Percentiles rank a stretch among this genome's conserved stretches.
These are phyloP conservation scores for Zosterops borbonicus DNA, from an alignment of 2,113 vertebrate genomes.

Conservation along the genomic window DNA sequence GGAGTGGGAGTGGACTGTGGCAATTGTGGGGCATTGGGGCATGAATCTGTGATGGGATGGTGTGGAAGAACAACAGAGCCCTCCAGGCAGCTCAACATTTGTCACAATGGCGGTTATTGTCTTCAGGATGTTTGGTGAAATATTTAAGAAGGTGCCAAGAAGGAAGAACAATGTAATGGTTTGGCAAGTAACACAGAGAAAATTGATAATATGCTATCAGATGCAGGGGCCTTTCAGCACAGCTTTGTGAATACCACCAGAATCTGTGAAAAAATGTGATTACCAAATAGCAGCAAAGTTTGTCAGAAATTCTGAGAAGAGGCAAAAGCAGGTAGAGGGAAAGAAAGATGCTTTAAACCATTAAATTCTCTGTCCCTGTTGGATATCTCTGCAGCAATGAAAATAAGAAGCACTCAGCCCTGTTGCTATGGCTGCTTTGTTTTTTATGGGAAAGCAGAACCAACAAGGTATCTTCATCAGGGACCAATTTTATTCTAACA, in stretches of 20 bases:
- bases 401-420: background rate
- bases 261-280: background rate
- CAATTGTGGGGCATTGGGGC: background rate
- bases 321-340: background rate
- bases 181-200: background rate
- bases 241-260: background rate
- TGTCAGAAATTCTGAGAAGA: background rate
- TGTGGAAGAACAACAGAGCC: background rate
- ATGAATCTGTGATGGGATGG: background rate
- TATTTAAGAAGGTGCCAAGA: background rate
- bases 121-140: background rate
- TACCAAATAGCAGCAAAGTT: background rate
- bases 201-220: background rate
- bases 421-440: background rate
- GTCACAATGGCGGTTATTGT: background rate
- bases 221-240: background rate
- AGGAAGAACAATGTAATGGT: background rate
- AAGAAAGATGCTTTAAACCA: background rate
- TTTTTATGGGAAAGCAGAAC: background rate
- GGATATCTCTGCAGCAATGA: background rate
- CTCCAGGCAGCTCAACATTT: background rate
- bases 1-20: background rate
- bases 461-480: background rate
- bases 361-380: background rate
- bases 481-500: background rate